Base-by-base conservation (phyloP, 2,797 vertebrate species). In the Anisognathus igniventris region DNA sequence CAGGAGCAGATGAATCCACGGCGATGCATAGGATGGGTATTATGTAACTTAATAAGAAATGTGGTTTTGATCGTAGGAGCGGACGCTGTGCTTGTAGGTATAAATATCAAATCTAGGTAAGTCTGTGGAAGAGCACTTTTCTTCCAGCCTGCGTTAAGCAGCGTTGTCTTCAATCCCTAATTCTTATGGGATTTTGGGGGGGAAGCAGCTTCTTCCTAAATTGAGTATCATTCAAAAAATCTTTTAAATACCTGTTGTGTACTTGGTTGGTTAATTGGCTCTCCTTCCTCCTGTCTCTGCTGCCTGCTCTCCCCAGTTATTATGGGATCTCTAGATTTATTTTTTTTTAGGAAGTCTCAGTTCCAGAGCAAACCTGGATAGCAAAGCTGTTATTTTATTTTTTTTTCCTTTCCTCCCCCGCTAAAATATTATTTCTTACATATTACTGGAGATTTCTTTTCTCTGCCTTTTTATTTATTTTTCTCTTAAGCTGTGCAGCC, bases 1-100 rank as follows among this genome's bases (percentile, higher is more conserved):
- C 86, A 87, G 93, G 86, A 96, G 88, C 94, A 95, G 93, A 97
- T 97, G 93, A 96, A 96, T 81, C 93, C 60, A 50, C 28, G 7
- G 68, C 24, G 95, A 85, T 67, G 68, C 90, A 92, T 95, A 74
- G 37, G 92, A 83, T 57, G 86, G 67, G 81, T 70, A 64, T 95
- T 96, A 90, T 95, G 91, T 96, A 96, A 97, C 88, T 96, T 95
- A 90, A 95, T 97, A 88, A 96, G 96, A 97, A 97, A 97, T 95
- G 96, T 74, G 60, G 94, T 94, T 96, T 90, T 92, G 96, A 91
- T 51, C 6, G 28, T 86, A 78, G 92, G 80, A 95, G 95, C 48
- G 89, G 80, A 67, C 86, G 6, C 88, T 72, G 14, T 14, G 60
- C 92, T 93, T 86, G 89, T 91, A 92, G 93, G 94, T 93, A 93